phyloP scores from a whole-genome alignment of 2,888 invertebrate species.

The Calephelis perditalis region DNA sequence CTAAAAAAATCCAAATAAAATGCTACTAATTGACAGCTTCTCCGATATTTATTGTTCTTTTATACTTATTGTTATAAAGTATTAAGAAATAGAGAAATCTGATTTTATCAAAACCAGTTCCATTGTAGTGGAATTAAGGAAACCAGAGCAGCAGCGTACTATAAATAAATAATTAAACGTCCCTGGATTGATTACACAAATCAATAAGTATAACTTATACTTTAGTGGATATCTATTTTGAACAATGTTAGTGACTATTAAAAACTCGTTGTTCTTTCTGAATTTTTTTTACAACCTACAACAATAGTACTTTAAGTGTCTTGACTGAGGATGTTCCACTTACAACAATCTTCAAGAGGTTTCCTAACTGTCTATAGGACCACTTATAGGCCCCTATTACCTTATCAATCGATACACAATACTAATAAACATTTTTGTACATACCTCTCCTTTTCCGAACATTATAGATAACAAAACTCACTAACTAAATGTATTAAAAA shows the following conservation, averaged over 20 bases:
- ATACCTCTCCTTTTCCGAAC: conserved; percentile 51
- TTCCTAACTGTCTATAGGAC: conserved; percentile 46
- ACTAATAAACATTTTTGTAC: conserved; percentile 73
- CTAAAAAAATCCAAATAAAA: too few species aligned
- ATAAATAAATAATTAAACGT: too few species aligned
- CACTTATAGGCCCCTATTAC: conserved; percentile 47
- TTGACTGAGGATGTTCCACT: conserved; percentile 52
- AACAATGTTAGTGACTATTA: conserved; percentile 40
- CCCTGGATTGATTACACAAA: too few species aligned
- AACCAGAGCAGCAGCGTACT: too few species aligned
- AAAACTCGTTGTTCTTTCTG: conserved; percentile 35
- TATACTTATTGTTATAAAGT: too few species aligned
- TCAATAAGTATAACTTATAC: too few species aligned
- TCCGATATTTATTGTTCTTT: too few species aligned
- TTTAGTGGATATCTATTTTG: conserved; percentile 16
- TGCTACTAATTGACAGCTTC: too few species aligned
- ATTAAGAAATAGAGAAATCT: too few species aligned
- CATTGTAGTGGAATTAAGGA: too few species aligned
- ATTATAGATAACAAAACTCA: conserved; percentile 41
- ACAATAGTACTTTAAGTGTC: conserved; percentile 77
- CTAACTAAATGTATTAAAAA: conserved; percentile 69
- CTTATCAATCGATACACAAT: conserved; percentile 69
- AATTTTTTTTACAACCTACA: conserved; percentile 48
- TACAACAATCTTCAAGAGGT: conserved; percentile 69
- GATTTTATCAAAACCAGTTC: too few species aligned